Base-by-base conservation (phyloP, 2,113 vertebrate genomes). In the Setophaga kirtlandii region DNA sequence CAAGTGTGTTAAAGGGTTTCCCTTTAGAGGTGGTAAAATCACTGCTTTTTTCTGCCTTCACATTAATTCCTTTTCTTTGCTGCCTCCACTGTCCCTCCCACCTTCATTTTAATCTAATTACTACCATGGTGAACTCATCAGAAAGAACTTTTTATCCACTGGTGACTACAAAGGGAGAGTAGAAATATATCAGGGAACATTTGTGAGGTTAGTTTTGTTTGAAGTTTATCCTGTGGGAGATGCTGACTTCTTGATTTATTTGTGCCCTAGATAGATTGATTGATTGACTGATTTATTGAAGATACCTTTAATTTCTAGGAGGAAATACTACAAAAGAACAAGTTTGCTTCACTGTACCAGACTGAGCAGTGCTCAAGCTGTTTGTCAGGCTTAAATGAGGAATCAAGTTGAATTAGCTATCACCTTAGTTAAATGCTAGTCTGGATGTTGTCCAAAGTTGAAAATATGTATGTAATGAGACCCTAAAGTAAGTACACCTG, bases 51-150 rank as follows among this genome's bases (percentile, higher is more conserved):
- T 64, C 49, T 75, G 49, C 42, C 28, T 84, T 91, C 53, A n/a
- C 35, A 23, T 28, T 9, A 81, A 82, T 81, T 62, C 21, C 27
- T 82, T 80, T 71, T 50, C 16, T 86, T 64, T 93, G 42, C 50
- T 91, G n/a, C 83, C 41, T 94, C 50, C 19, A 20, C 33, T 81
- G 47, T 74, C 33, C 42, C 39, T 91, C 70, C 56, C 75, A 60
- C 74, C 19, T 89, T 71, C 14, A 46, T 83, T 94, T 96, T 87
- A 62, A 85, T 85, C 24, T 76, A 83, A 68, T 75, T 93, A 67
- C 24, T 87, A 1, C 55, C 10, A 56, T 3, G 41, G 10, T 63
- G 59, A 80, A 30, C 44, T 85, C 11, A 4, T 76, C 78, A 67
- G 52, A 76, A 67, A 52, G 25, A 75, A 20, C 31, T 37, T 71